phyloP scores from a whole-genome alignment of 2,888 invertebrate genomes.

The Aphrophora alni region DNA sequence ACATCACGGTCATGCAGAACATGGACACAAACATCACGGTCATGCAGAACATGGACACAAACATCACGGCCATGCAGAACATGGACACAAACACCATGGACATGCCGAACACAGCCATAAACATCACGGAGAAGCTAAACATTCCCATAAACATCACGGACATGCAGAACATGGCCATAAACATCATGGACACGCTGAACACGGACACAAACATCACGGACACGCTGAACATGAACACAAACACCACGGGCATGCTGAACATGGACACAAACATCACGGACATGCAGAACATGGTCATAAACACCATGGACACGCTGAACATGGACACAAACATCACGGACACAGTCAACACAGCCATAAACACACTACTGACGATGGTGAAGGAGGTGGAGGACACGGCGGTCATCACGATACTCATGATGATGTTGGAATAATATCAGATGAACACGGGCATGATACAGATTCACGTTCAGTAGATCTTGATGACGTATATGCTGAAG shows the following conservation, averaged over 20 bases:
- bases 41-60: constrained; percentile 50
- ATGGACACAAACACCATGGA: constrained; percentile 47
- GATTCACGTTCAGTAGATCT: too few species aligned
- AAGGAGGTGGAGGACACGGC: constrained; percentile 7
- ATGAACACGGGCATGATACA: neutral
- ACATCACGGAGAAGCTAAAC: constrained; percentile 43
- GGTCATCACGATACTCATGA: constrained; percentile 3
- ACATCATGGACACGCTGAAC: constrained; percentile 43
- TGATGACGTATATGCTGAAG: too few species aligned
- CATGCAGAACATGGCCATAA: constrained; percentile 43
- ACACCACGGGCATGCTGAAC: constrained; percentile 39
- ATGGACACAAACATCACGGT: constrained; percentile 48
- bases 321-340: constrained; percentile 24
- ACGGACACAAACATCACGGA: constrained; percentile 45
- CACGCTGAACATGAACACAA: constrained; percentile 39
- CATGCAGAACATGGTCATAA: constrained; percentile 42
- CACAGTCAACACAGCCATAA: constrained; percentile 18
- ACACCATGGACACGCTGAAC: constrained; percentile 43
- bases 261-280: constrained; percentile 40
- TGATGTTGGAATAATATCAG: neutral
- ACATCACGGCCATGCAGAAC: constrained; percentile 44
- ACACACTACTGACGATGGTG: constrained; percentile 21
- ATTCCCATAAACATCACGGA: constrained; percentile 30
- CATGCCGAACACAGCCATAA: constrained; percentile 48
- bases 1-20: constrained; percentile 42